These are phyloP conservation scores for Murina feae DNA, from an alignment of 2,113 vertebrate genomes.

Conservation along the genomic window DNA sequence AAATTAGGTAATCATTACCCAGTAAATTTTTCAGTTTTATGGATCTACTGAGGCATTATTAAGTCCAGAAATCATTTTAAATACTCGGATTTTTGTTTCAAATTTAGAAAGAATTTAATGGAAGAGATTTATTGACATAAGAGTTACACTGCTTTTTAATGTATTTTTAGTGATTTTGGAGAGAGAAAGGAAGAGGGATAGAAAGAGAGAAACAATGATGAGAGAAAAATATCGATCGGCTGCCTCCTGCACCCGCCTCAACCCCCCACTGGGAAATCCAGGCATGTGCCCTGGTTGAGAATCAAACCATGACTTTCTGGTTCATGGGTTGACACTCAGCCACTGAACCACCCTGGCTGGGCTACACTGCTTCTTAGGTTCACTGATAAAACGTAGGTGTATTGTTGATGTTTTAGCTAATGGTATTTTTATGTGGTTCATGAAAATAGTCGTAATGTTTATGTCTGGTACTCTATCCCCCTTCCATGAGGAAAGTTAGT, in stretches of 20 bases:
- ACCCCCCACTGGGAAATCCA: no score
- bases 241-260: no score
- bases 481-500: not conserved
- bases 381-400: not conserved
- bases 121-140: not conserved
- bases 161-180: no score
- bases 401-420: not conserved
- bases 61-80: slow-evolving; percentile 9
- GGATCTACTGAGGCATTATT: slow-evolving; percentile 15
- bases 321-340: no score
- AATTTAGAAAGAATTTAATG: slow-evolving; percentile 22
- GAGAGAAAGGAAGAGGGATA: no score
- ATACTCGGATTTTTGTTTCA: slow-evolving; percentile 1
- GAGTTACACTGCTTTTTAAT: not conserved
- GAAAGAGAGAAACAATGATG: no score
- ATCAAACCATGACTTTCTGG: no score
- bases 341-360: no score
- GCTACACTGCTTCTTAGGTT: not conserved
- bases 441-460: not conserved
- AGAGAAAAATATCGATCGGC: no score
- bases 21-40: slow-evolving; percentile 27
- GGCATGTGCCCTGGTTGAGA: no score
- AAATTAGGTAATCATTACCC: slow-evolving; percentile 15
- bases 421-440: not conserved
- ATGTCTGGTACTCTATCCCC: not conserved